A percentile compares a stretch with the other conserved stretches of the same genome.
These are phyloP conservation scores for Tetragonula clypearis DNA, from an alignment of 1,140 invertebrate genomes.

Conservation along the genomic window DNA sequence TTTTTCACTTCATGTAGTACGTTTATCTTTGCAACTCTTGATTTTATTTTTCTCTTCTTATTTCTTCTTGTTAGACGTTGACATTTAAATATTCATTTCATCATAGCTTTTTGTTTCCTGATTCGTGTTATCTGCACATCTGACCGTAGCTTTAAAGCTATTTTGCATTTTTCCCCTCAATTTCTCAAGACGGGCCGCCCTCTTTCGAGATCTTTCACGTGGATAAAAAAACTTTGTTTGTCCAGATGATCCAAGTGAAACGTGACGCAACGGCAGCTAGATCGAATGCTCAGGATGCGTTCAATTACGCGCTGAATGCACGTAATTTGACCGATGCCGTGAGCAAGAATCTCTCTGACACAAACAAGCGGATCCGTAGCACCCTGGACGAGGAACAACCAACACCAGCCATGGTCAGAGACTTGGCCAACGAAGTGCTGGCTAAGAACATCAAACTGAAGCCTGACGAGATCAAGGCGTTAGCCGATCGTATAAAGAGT, in stretches of 20 bases:
- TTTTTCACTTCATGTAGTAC: too few species aligned
- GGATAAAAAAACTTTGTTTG: conserved; percentile 13
- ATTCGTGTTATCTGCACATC: too few species aligned
- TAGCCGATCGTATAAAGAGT: conserved; percentile 92
- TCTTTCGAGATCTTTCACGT: background rate
- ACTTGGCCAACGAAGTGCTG: conserved; percentile 89
- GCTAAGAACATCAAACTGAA: conserved; percentile 86
- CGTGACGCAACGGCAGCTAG: conserved; percentile 83
- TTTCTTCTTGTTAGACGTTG: too few species aligned
- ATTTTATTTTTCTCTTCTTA: too few species aligned
- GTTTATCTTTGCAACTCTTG: too few species aligned
- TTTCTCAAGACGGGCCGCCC: background rate
- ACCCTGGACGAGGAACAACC: conserved; percentile 90
- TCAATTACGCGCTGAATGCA: conserved; percentile 82
- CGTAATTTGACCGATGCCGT: conserved; percentile 84
- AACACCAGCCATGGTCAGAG: conserved; percentile 90
- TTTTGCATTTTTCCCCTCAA: too few species aligned
- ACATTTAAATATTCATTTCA: too few species aligned
- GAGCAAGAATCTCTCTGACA: conserved; percentile 81
- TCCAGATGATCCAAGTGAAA: conserved; percentile 84
- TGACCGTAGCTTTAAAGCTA: too few species aligned
- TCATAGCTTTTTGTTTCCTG: too few species aligned
- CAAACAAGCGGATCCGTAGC: conserved; percentile 88
- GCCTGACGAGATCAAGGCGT: conserved; percentile 92
- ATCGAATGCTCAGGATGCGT: conserved; percentile 84